A percentile compares a stretch with the other conserved stretches of the same genome.
These are phyloP conservation scores for Stercorarius parasiticus DNA, from an alignment of 2,113 vertebrate species.

Conservation along the genomic window DNA sequence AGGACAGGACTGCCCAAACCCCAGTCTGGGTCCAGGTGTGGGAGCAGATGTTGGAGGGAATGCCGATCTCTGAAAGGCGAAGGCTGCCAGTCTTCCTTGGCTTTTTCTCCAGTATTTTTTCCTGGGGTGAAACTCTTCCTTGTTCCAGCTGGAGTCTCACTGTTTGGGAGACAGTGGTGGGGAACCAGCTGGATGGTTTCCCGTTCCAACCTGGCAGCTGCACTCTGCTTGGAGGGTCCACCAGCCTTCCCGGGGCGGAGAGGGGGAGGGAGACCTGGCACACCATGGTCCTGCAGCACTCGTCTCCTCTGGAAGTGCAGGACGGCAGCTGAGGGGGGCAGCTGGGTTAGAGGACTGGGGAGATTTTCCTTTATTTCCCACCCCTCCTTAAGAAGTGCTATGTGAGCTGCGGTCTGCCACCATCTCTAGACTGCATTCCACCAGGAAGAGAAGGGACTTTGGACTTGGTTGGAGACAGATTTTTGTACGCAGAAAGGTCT, in stretches of 20 bases:
- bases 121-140: neutral
- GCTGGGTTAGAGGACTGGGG: neutral
- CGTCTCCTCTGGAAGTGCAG: neutral
- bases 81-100: neutral
- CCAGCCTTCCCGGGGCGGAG: neutral
- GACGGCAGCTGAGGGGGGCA: neutral
- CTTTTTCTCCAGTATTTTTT: neutral
- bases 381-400: neutral
- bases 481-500: neutral
- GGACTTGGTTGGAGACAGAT: neutral
- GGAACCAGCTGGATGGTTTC: neutral
- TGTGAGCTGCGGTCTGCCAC: neutral
- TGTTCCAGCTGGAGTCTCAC: neutral
- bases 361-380: neutral
- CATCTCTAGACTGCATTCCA: neutral
- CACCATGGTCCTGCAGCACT: neutral
- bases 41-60: constrained; percentile 8
- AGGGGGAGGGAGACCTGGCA: neutral
- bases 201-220: neutral
- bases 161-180: neutral
- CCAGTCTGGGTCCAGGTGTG: neutral
- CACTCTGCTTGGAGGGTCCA: neutral
- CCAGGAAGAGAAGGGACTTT: neutral
- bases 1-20: neutral
- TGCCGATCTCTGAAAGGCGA: neutral